A percentile compares a stretch with the other conserved stretches of the same genome.
Evolutionary conservation across 23 tunicate genomes (phyloP).

Genomic region (Aplidium turbinatum): DNA sequence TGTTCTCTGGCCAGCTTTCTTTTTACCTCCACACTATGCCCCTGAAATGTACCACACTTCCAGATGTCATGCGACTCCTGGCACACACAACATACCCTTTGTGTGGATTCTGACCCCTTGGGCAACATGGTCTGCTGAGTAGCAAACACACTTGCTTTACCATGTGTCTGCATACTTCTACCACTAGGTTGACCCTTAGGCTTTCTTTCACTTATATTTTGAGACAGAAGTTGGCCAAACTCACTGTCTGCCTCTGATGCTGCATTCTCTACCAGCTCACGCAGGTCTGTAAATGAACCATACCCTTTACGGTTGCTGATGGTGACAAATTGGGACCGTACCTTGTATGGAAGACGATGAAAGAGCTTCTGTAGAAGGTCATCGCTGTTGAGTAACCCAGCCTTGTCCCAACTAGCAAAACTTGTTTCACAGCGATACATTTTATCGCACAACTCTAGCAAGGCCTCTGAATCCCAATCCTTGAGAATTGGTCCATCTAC

Average conservation of each 20-base stretch:
- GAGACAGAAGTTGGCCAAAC: not conserved
- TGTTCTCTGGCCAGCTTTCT: not conserved
- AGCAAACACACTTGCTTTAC: no score
- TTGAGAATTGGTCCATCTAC: not conserved
- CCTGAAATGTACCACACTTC: not conserved
- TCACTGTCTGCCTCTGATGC: not conserved
- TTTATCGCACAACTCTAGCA: not conserved
- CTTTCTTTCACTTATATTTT: not conserved
- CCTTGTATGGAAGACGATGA: not conserved
- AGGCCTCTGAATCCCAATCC: not conserved
- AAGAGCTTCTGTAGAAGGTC: not conserved
- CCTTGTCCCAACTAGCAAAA: not conserved
- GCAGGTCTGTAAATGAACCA: no score
- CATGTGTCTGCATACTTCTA: no score
- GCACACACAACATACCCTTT: no score
- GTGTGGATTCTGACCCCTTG: no score
- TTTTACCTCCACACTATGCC: not conserved
- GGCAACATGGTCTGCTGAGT: no score
- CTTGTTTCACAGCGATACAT: not conserved
- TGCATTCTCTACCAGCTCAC: not conserved
- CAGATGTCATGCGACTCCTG: not conserved
- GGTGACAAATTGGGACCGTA: not conserved
- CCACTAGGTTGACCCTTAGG: not conserved
- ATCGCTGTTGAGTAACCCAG: not conserved
- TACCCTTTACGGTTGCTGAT: not conserved